Evolutionary conservation across 2,113 vertebrate species (phyloP).

Genomic region (Sterna hirundo): DNA sequence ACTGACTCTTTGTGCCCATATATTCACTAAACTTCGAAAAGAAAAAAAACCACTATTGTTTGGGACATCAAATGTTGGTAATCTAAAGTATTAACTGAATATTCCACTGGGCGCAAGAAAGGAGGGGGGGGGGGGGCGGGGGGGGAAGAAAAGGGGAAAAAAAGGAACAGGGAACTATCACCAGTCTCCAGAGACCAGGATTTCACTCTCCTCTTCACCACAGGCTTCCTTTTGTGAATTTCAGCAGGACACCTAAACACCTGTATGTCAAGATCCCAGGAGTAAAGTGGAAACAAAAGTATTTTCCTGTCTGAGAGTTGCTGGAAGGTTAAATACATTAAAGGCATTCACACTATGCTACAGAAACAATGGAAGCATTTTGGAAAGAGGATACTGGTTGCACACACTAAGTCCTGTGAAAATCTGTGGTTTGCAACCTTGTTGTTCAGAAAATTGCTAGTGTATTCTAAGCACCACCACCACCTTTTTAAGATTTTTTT

Average conservation of each 20-base stretch:
- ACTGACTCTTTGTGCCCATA: background rate
- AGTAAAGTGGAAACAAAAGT: background rate
- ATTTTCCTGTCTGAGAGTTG: background rate
- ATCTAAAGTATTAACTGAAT: background rate
- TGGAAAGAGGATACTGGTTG: background rate
- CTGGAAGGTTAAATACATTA: background rate
- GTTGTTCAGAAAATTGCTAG: background rate
- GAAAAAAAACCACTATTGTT: background rate
- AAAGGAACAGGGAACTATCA: background rate
- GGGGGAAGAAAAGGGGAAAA: background rate
- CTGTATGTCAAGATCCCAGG: background rate
- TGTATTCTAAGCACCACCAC: background rate
- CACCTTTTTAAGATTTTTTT: background rate
- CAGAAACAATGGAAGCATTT: background rate
- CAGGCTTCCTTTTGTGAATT: background rate
- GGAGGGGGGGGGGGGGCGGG: background rate
- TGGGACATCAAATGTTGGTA: background rate
- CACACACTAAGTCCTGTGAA: background rate
- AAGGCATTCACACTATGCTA: background rate
- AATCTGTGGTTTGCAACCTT: background rate
- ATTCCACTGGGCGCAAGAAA: background rate
- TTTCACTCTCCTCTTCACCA: background rate
- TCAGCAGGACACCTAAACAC: background rate
- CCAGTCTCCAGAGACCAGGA: background rate
- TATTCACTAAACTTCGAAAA: background rate